Evolutionary conservation across 2,797 vertebrate species (phyloP).

Genomic region (Hafferia zeledoni): DNA sequence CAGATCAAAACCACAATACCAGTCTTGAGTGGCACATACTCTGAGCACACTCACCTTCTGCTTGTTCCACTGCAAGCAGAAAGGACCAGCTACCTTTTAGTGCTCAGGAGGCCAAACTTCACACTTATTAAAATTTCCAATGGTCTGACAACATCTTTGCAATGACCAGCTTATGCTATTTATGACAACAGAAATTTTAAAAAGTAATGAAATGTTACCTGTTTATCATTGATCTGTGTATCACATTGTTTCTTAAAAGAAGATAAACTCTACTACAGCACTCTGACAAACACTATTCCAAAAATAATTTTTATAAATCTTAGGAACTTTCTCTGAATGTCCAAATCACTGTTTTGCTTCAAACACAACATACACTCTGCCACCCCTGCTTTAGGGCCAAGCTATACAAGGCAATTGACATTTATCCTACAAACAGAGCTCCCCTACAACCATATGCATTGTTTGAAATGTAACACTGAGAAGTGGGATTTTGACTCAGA

Average conservation of each 20-base stretch:
- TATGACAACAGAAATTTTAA: not conserved
- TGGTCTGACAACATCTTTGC: not conserved
- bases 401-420: not conserved
- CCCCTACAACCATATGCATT: not conserved
- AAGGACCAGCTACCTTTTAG: not conserved
- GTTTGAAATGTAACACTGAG: not conserved
- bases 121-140: not conserved
- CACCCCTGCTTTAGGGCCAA: not conserved
- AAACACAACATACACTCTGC: not conserved
- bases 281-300: not conserved
- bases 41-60: not conserved
- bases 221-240: not conserved
- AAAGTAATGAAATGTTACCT: not conserved
- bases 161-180: not conserved
- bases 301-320: not conserved
- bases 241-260: not conserved
- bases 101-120: not conserved
- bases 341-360: not conserved
- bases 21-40: not conserved
- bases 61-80: not conserved
- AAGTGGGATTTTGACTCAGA: not conserved
- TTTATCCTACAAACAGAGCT: not conserved
- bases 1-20: not conserved
- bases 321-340: not conserved
- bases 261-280: not conserved